Base-by-base conservation (phyloP, 2,888 invertebrate species). In the Coremacera marginata region DNA sequence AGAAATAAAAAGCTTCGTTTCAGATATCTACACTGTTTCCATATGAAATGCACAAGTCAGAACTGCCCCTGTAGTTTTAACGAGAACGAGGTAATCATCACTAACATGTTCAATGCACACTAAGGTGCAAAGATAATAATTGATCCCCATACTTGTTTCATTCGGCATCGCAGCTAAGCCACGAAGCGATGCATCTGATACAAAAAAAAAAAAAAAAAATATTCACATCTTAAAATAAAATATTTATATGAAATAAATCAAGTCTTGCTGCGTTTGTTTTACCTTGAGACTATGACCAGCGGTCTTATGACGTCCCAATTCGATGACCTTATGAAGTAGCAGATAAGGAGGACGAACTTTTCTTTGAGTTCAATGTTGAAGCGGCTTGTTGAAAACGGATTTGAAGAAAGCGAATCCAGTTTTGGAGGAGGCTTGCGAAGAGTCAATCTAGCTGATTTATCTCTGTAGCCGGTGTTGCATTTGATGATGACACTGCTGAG, bases 271-370 rank as follows among this genome's bases (percentile, higher is more conserved):
- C 22, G 37, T 19, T 19, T 74, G n/a, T 37, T 19, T 67, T 74
- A 74, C 74, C 74, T 74, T 74, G 74, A 74, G 74, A 37, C 44
- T 65, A 37, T 16, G 37, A 67, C n/a, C 63, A 73, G 63, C 14
- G 65, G 63, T 31, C 34, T 65, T 34, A 52, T 22, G 63, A 27
- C 31, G 63, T 19, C 52, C 51, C 51, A 55, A 74, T 57, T 34
- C 55, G 65, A 22, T 37, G 65, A 67, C 67, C 67, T 51, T 52
- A 16, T 8, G 55, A 55, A 55, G 55, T 22, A 25, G 31, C 37
- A 25, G 65, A 31, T 34, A 52, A 65, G 22, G 73, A 63, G 51
- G 49, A 70, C 60, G 63, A 63, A 25, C n/a, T 60, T 44, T 9
- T 34, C 37, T 49, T 60, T 62, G 49, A 63, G 49, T 72, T 60